These are phyloP conservation scores for Agriopis aurantiaria DNA, from an alignment of 2,888 invertebrate species.

Conservation along the genomic window DNA sequence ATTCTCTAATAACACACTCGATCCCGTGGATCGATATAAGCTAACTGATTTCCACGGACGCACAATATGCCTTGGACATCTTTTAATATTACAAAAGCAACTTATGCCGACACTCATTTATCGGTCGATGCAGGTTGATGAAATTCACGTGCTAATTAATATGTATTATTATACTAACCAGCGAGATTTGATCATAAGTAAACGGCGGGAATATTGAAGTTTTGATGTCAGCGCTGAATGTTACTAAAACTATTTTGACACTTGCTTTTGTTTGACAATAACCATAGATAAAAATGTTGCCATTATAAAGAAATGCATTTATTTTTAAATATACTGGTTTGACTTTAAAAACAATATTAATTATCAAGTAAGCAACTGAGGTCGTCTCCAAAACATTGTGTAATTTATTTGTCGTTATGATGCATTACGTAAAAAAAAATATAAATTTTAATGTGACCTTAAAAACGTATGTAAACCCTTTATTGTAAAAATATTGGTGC, in stretches of 20 bases:
- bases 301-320: too few relatives aligned
- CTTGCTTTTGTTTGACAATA: background rate
- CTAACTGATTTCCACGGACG: conserved; percentile 6
- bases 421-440: too few relatives aligned
- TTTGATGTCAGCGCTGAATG: too few relatives aligned
- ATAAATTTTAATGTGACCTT: background rate
- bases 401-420: background rate
- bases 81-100: background rate
- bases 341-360: background rate
- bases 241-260: background rate
- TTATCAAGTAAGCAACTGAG: background rate
- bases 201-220: too few relatives aligned
- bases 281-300: too few relatives aligned
- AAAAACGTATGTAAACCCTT: background rate
- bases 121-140: background rate
- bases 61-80: conserved; percentile 31
- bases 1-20: conserved; percentile 18
- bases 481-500: conserved; percentile 9
- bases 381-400: too few relatives aligned
- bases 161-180: background rate
- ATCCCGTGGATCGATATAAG: conserved; percentile 20
- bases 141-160: background rate
- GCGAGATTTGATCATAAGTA: background rate
- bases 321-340: too few relatives aligned
- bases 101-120: too few relatives aligned